These are phyloP conservation scores for Eptatretus atami DNA, from an alignment of 2,797 vertebrate genomes.

Conservation along the genomic window DNA sequence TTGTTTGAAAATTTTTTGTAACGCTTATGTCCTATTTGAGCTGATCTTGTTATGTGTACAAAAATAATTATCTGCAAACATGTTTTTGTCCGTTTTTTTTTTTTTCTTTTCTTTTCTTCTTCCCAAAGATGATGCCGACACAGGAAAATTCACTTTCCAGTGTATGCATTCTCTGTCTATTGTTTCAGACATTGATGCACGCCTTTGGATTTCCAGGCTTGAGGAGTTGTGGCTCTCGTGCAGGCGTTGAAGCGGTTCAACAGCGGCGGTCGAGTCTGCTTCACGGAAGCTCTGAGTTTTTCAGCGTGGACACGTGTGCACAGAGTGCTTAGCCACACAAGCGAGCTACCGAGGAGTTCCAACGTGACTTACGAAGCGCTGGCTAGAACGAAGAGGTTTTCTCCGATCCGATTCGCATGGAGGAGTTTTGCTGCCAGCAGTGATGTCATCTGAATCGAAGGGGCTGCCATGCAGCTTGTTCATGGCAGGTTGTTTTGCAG, in stretches of 20 bases:
- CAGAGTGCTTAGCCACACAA: conserved; percentile 51
- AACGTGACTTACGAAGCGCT: conserved; percentile 74
- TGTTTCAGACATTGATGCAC: conserved; percentile 23
- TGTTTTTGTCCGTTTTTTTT: too few species aligned
- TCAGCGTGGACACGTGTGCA: conserved; percentile 77
- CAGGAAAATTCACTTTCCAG: too few species aligned
- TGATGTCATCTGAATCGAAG: neutral
- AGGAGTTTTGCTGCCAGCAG: conserved; percentile 55
- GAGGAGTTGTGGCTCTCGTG: conserved; percentile 71
- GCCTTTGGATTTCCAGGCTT: conserved; percentile 56
- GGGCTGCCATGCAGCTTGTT: too few species aligned
- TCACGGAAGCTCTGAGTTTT: conserved; percentile 38
- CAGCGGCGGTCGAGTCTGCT: conserved; percentile 35
- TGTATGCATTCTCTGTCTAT: neutral
- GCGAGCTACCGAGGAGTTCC: conserved; percentile 58
- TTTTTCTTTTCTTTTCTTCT: too few species aligned
- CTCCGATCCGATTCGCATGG: conserved; percentile 75
- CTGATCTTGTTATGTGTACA: too few species aligned
- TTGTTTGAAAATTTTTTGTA: too few species aligned
- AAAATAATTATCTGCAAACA: too few species aligned
- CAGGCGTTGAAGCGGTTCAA: conserved; percentile 85
- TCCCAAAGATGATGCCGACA: too few species aligned
- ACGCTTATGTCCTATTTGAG: too few species aligned
- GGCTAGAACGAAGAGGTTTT: conserved; percentile 82
- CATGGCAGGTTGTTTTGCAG: too few species aligned